Percentiles rank a stretch among this genome's conserved stretches.
These are phyloP conservation scores for Cynocephalus volans DNA, from an alignment of 2,113 vertebrate species.

Conservation along the genomic window DNA sequence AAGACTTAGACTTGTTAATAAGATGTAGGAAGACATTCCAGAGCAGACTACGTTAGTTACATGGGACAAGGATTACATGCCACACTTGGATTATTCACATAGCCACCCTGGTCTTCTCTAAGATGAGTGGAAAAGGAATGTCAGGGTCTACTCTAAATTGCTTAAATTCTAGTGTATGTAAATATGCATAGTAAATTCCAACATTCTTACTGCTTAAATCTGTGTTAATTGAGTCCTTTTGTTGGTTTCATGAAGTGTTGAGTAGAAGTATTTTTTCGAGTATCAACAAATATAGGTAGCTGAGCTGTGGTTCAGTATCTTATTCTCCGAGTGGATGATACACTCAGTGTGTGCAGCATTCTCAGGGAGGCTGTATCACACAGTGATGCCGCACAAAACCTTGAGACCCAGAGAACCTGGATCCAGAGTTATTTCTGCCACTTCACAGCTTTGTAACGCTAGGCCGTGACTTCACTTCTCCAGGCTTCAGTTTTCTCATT, in stretches of 20 bases:
- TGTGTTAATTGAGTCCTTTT: neutral
- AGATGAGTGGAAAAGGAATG: neutral
- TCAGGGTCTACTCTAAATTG: neutral
- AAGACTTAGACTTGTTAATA: neutral
- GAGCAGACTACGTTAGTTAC: neutral
- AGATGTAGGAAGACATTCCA: neutral
- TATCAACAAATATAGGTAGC: neutral
- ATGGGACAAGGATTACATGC: rapidly evolving
- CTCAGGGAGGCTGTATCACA: neutral
- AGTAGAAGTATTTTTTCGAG: neutral
- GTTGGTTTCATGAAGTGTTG: neutral
- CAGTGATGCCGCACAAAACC: neutral
- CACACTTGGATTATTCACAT: neutral
- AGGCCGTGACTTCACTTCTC: neutral
- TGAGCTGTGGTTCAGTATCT: neutral
- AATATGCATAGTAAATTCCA: neutral
- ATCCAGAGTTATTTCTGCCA: neutral
- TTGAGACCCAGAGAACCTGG: neutral
- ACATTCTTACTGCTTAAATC: neutral
- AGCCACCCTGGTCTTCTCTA: neutral
- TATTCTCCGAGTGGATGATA: too few relatives aligned
- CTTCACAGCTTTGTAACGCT: neutral
- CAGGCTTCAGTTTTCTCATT: neutral
- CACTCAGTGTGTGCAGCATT: rapidly evolving
- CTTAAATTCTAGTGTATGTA: neutral